A percentile compares a stretch with the other conserved stretches of the same genome.
These are phyloP conservation scores for Rhinopomastus cyanomelas DNA, from an alignment of 2,113 vertebrate species.

Conservation along the genomic window DNA sequence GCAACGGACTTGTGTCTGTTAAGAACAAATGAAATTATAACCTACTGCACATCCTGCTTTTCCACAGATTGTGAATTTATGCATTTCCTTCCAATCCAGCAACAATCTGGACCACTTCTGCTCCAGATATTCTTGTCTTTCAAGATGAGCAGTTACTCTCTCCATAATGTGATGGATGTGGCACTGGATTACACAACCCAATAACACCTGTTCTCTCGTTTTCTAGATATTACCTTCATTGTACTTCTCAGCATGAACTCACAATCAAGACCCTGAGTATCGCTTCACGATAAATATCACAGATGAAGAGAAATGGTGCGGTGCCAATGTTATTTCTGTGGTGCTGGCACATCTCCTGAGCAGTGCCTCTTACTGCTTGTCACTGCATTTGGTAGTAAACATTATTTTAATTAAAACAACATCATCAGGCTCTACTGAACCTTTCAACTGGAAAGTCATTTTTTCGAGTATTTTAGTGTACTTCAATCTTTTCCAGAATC, in stretches of 20 bases:
- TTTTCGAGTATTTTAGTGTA: not conserved
- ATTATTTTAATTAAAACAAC: not conserved
- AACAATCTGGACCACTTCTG: slow-evolving; percentile 21
- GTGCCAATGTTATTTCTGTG: slow-evolving; percentile 47
- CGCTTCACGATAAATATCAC: slow-evolving; percentile 54
- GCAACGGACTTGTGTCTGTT: not conserved
- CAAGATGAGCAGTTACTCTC: slow-evolving; percentile 45
- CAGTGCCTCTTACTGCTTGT: slow-evolving; percentile 5
- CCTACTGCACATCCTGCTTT: slow-evolving; percentile 12
- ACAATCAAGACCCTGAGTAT: slow-evolving; percentile 55
- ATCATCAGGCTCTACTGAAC: not conserved
- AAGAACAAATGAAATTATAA: slow-evolving; percentile 45
- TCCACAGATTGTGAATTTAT: slow-evolving; percentile 52
- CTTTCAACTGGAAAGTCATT: not conserved
- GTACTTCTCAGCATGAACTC: slow-evolving; percentile 66
- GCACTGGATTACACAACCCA: slow-evolving; percentile 29
- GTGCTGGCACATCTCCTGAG: slow-evolving; percentile 38
- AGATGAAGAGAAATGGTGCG: slow-evolving; percentile 55
- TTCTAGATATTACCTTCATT: slow-evolving; percentile 51
- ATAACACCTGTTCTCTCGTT: slow-evolving; percentile 51
- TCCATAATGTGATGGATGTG: slow-evolving; percentile 54
- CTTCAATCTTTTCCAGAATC: no score
- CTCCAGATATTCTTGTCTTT: slow-evolving; percentile 41
- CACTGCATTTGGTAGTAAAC: slow-evolving; percentile 11
- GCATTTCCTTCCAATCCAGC: slow-evolving; percentile 39